A percentile compares a stretch with the other conserved stretches of the same genome.
These are phyloP conservation scores for Myrmecobius fasciatus DNA, from an alignment of 2,113 vertebrate species.

Conservation along the genomic window DNA sequence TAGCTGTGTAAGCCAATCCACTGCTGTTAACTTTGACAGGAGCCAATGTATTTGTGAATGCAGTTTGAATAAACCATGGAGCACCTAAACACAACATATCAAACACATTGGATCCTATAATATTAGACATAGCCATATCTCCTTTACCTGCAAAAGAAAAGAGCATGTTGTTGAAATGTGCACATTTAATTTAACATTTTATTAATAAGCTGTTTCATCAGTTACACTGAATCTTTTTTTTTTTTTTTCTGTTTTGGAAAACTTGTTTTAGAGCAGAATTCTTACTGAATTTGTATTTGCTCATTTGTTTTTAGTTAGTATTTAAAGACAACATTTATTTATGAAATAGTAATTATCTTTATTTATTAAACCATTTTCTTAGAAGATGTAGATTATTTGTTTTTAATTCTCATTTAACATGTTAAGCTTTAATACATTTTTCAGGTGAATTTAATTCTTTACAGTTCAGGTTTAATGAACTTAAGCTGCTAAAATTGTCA, in stretches of 20 bases:
- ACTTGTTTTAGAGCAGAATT: constrained; percentile 69
- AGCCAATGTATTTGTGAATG: constrained; percentile 88
- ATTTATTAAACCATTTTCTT: constrained; percentile 78
- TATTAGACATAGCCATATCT: constrained; percentile 99
- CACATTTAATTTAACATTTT: constrained; percentile 52
- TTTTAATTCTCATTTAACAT: constrained; percentile 72
- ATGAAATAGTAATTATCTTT: constrained; percentile 74
- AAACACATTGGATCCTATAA: constrained; percentile 97
- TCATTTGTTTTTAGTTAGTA: constrained; percentile 69
- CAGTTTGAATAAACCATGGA: constrained; percentile 97
- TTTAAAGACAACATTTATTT: constrained; percentile 80
- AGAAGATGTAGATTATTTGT: constrained; percentile 73
- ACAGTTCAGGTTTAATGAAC: constrained; percentile 53
- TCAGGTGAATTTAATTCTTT: constrained; percentile 51
- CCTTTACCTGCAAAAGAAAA: constrained; percentile 91
- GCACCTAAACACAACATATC: constrained; percentile 96
- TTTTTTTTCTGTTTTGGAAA: constrained; percentile 66
- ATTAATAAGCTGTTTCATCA: constrained; percentile 75
- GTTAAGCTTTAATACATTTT: constrained; percentile 47
- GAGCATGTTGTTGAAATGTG: constrained; percentile 64
- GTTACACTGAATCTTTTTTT: constrained; percentile 78
- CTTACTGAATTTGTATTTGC: constrained; percentile 73
- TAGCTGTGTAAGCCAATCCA: constrained; percentile 91
- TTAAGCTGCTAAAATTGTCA: constrained; percentile 57
- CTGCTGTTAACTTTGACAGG: constrained; percentile 93